These are phyloP conservation scores for Epinephelus moara DNA, from an alignment of 2,113 vertebrate genomes.

Conservation along the genomic window DNA sequence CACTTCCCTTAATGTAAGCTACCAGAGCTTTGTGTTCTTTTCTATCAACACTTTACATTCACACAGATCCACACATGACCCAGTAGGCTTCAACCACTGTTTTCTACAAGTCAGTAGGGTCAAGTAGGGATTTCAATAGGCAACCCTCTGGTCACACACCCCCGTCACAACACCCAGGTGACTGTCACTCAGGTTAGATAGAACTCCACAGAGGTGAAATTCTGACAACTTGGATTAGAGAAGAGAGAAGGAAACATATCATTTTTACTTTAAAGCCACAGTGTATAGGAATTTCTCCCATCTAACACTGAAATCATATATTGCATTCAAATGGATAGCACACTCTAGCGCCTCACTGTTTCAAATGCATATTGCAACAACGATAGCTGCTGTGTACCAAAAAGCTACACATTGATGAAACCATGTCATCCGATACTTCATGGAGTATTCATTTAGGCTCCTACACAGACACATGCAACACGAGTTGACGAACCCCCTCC, in stretches of 20 bases:
- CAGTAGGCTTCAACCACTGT: background rate
- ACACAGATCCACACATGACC: background rate
- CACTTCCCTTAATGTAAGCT: background rate
- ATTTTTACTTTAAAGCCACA: background rate
- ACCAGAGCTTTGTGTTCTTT: background rate
- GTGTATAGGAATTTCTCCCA: too few relatives aligned
- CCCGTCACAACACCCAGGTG: background rate
- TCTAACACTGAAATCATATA: too few relatives aligned
- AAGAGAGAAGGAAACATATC: slow-evolving; percentile 20
- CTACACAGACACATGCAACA: too few relatives aligned
- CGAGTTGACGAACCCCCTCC: too few relatives aligned
- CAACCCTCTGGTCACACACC: background rate
- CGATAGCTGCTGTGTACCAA: too few relatives aligned
- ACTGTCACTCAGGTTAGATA: background rate
- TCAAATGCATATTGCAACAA: too few relatives aligned
- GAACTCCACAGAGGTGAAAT: background rate
- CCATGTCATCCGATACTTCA: too few relatives aligned
- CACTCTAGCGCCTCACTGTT: too few relatives aligned
- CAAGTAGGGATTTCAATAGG: slow-evolving; percentile 6
- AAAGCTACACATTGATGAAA: too few relatives aligned
- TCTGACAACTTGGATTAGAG: slow-evolving; percentile 28
- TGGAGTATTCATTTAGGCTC: too few relatives aligned
- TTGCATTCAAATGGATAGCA: too few relatives aligned
- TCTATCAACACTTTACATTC: background rate
- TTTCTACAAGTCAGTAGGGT: background rate